Evolutionary conservation across 2,797 vertebrate genomes (phyloP).

Genomic region (Neoniphon sammara): DNA sequence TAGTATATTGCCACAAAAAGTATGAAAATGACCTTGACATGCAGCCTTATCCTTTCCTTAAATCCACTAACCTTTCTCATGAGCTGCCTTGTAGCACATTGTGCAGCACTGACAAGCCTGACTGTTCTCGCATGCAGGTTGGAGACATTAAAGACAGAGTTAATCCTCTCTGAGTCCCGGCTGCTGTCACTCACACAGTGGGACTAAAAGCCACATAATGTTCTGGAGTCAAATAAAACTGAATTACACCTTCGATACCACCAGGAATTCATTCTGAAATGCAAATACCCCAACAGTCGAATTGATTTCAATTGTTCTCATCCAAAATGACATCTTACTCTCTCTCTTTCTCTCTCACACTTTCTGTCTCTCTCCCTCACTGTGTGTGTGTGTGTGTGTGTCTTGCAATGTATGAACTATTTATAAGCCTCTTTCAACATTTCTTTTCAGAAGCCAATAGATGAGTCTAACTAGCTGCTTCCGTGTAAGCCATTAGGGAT

Average conservation of each 20-base stretch:
- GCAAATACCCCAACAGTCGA: slow-evolving; percentile 21
- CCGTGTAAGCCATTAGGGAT: too few species aligned
- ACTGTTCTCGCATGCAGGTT: slow-evolving; percentile 69
- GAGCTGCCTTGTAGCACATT: slow-evolving; percentile 57
- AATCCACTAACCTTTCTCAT: slow-evolving; percentile 56
- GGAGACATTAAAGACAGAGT: slow-evolving; percentile 69
- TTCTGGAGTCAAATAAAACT: slow-evolving; percentile 41
- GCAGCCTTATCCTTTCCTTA: slow-evolving; percentile 14
- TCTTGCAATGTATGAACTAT: not conserved
- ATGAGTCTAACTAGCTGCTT: not conserved
- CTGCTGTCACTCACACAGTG: slow-evolving; percentile 71
- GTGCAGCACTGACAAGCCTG: slow-evolving; percentile 68
- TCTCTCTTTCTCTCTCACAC: too few species aligned
- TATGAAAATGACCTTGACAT: slow-evolving; percentile 39
- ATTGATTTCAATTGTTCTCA: slow-evolving; percentile 19
- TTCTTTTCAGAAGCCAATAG: not conserved
- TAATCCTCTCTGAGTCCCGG: slow-evolving; percentile 75
- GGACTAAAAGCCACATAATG: slow-evolving; percentile 56
- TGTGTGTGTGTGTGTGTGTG: not conserved
- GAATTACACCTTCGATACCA: slow-evolving; percentile 33
- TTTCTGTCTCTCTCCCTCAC: too few species aligned
- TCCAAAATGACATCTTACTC: not conserved
- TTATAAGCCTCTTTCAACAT: not conserved
- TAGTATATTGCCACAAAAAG: slow-evolving; percentile 10
- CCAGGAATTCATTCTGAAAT: slow-evolving; percentile 12